Conservation (phyloP, 2,888 invertebrate genomes). For the Kuschelorhynchus macadamiae region DNA sequence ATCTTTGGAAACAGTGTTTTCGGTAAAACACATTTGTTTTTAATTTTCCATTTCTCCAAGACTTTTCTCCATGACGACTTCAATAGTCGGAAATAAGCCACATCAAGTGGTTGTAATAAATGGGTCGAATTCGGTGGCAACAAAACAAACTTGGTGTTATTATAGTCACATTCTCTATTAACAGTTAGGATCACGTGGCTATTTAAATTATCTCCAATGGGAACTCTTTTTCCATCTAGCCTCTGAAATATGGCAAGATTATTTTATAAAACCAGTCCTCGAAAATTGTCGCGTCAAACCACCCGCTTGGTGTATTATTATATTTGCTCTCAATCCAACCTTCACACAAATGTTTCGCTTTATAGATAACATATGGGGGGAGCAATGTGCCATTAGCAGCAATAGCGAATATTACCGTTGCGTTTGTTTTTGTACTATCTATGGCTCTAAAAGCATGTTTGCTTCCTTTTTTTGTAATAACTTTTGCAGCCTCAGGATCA, state of each 20-base stretch:
- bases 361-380: slow-evolving; percentile 48
- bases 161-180: neutral
- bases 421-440: slow-evolving; percentile 47
- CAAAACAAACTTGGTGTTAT: neutral
- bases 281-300: slow-evolving; percentile 33
- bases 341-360: slow-evolving; percentile 44
- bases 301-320: slow-evolving; percentile 43
- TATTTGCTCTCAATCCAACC: slow-evolving; percentile 43
- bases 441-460: slow-evolving; percentile 56
- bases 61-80: no score
- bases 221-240: neutral
- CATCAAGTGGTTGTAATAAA: neutral
- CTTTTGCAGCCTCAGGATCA: no score
- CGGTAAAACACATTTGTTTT: no score
- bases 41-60: no score
- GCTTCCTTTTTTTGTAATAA: no score
- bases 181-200: neutral
- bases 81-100: no score
- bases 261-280: neutral
- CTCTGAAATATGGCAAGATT: neutral
- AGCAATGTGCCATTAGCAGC: slow-evolving; percentile 43
- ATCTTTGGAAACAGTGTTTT: no score
- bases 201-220: neutral
- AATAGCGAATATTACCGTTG: slow-evolving; percentile 48
- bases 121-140: neutral